These are phyloP conservation scores for Meloidogyne hapla DNA, from an alignment of 1,140 invertebrate genomes.

Conservation along the genomic window DNA sequence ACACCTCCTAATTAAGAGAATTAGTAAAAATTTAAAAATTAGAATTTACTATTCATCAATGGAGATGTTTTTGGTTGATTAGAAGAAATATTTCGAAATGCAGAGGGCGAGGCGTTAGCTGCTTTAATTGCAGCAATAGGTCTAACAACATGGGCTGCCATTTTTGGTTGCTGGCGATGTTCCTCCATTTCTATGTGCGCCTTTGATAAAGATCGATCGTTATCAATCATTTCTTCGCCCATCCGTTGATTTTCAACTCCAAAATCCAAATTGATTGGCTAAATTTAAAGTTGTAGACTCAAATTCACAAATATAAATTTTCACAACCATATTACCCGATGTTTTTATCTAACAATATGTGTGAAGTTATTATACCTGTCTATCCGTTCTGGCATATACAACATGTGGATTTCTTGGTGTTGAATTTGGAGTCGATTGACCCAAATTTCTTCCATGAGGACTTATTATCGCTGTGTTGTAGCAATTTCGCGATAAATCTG, in stretches of 20 bases:
- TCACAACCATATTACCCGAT: too few relatives aligned
- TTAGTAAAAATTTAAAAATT: neutral
- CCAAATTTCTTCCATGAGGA: constrained; percentile 1
- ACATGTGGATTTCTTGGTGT: constrained; percentile 46
- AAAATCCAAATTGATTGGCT: too few relatives aligned
- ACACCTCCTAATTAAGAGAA: neutral
- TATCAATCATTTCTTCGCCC: constrained; percentile 1
- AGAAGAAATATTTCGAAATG: neutral
- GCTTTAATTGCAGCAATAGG: constrained; percentile 48
- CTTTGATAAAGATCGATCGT: neutral
- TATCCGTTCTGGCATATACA: constrained; percentile 47
- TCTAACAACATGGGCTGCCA: constrained; percentile 42
- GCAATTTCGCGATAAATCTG: constrained; percentile 31
- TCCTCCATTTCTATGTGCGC: neutral
- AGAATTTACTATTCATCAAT: neutral
- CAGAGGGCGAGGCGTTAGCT: constrained; percentile 18
- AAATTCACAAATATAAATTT: too few relatives aligned
- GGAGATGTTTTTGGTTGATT: neutral
- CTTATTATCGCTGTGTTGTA: neutral
- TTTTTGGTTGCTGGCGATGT: constrained; percentile 31
- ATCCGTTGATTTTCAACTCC: constrained; percentile 20
- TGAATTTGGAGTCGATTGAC: constrained; percentile 30
- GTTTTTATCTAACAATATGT: constrained; percentile 36
- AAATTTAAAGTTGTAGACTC: constrained; percentile 31
- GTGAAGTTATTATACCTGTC: constrained; percentile 42